Conservation (phyloP, 2,888 invertebrate genomes). For the Drosophila cognata region DNA sequence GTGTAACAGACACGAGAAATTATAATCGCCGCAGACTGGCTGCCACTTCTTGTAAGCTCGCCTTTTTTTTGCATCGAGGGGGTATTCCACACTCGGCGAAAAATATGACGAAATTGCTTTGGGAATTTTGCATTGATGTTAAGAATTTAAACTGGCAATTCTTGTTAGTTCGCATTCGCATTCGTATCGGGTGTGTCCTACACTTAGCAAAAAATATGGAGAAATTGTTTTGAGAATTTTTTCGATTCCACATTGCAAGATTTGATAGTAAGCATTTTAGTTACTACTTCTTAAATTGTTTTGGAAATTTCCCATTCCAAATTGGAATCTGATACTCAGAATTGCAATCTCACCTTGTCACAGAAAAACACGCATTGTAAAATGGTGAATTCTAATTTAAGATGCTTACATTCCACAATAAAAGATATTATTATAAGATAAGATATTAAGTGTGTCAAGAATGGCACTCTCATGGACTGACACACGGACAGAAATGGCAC, state of each 20-base stretch:
- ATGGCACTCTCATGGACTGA: not conserved
- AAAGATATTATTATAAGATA: not conserved
- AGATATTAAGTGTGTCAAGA: not conserved
- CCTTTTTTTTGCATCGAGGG: not conserved
- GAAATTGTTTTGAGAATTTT: too few relatives aligned
- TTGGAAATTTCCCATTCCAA: not conserved
- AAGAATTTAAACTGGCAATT: not conserved
- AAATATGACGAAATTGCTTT: not conserved
- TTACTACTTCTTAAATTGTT: not conserved
- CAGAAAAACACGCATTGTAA: not conserved
- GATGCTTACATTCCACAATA: not conserved
- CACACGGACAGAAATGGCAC: not conserved
- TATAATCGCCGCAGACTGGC: constrained; percentile 18
- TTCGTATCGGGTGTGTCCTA: not conserved
- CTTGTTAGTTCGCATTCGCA: not conserved
- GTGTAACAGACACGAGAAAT: constrained; percentile 46
- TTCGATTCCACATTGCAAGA: too few relatives aligned
- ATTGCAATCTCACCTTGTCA: not conserved
- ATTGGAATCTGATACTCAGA: not conserved
- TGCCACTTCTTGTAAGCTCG: constrained; percentile 5
- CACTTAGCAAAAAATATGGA: not conserved
- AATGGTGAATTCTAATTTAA: not conserved
- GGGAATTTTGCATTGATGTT: not conserved
- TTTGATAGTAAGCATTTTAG: too few relatives aligned
- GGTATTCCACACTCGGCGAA: constrained; percentile 17